phyloP scores from a whole-genome alignment of 2,797 vertebrate species.

The Spondyliosoma cantharus region DNA sequence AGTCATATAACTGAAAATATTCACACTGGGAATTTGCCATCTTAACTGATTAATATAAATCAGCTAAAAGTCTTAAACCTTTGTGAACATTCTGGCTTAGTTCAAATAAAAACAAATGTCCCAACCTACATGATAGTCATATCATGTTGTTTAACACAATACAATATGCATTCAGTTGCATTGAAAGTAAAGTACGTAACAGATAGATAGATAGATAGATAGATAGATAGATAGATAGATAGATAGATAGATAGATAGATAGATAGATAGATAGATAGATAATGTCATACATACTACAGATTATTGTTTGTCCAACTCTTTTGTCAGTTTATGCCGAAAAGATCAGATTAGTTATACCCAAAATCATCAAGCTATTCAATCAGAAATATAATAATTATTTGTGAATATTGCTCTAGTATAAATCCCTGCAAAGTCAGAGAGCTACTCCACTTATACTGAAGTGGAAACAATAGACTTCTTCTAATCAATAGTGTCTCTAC shows the following conservation, averaged over 20 bases:
- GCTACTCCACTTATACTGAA: not conserved
- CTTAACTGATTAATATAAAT: not conserved
- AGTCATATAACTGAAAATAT: no score
- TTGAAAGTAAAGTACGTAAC: no score
- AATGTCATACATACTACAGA: not conserved
- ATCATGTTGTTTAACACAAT: not conserved
- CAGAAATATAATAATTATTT: not conserved
- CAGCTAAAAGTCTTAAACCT: not conserved
- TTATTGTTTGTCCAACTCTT: not conserved
- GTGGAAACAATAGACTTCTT: conserved; percentile 13
- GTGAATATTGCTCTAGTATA: not conserved
- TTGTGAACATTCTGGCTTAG: not conserved
- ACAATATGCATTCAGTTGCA: no score
- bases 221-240: no score
- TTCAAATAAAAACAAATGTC: not conserved
- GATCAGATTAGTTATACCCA: not conserved
- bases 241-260: no score
- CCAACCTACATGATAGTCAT: not conserved
- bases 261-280: no score
- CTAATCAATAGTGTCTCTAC: not conserved
- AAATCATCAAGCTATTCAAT: not conserved
- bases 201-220: no score
- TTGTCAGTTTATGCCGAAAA: not conserved
- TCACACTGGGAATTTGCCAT: no score
- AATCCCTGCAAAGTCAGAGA: not conserved